Evolutionary conservation across 2,888 invertebrate species (phyloP), one percentile per base, ranked within the genome.

Genomic region (Hartigia nigra): DNA sequence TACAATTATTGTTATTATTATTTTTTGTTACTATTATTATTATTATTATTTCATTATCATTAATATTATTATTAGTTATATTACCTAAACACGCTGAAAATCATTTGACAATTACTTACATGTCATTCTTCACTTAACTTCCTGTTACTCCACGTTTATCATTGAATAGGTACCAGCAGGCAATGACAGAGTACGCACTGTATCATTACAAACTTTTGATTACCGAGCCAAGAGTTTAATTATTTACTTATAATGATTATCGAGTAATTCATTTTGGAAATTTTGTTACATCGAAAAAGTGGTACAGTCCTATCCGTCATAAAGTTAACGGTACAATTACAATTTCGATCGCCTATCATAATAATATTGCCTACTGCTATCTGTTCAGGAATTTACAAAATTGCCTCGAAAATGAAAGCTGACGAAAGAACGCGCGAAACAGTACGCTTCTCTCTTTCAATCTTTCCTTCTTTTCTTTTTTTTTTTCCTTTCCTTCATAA

Each of bases 351-450:
- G 23, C 23, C 55, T 55, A 79, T 79, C 77, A 81, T 81, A 80
- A 79, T 80, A 80, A 80, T 82, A 81, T 81, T 82, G 81, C 82
- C 82, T 77, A 81, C 78, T 81, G 79, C 81, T 81, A 79, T 81
- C 79, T 81, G 78, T 82, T 81, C 79, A 80, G 78, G 70, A 81
- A 82, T 82, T 79, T 81, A 82, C 80, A 82, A 77, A 81, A 69
- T 37, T 35, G 39, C 39, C 76, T 69, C 74, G 69, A 37, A n/a
- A 32, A 55, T 74, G 69, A 69, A 69, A 37, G 35, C 75, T 74
- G 55, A 55, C 55, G 23, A 55, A 55, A 55, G 55, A 55, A 55
- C 55, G 55, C 55, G 55, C 55, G 23, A 55, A 55, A 9, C 23
- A 14, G 5, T 55, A 23, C 55, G 55, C 55, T 31, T 75, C 12